Evolutionary conservation across 2,113 vertebrate genomes (phyloP), one percentile per base, ranked within the genome.

Genomic region (Semnopithecus entellus): DNA sequence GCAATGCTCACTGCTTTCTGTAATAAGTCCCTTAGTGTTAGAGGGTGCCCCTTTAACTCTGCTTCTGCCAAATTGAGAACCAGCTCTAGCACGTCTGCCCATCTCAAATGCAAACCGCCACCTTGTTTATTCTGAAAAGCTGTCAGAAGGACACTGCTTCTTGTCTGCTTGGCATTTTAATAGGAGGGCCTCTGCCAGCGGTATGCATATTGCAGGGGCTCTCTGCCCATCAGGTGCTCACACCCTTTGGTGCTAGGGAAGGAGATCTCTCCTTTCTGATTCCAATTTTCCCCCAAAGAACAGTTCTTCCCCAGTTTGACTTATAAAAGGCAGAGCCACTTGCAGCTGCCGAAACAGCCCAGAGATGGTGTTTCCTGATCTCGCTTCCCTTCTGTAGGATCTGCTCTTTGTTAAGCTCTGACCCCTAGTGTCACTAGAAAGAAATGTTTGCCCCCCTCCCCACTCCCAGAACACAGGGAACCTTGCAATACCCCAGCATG

Each of bases 11-110:
- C 78, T 48, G n/a, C 72, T 57, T 48, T 48, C 83, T 55, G 18
- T 76, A 68, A 38, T 35, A 45, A 80, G 83, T 64, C 72, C 86
- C 82, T 73, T 27, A 0, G 68, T 48, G 59, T 40, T 35, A 43
- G 43, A 30, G 0, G 13, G 52, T 9, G 6, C 64, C 32, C 43
- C 59, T 66, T 75, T 30, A n/a, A 80, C 90, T 57, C 64, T 11
- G 45, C 8, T 30, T 52, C 75, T 87, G 59, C 43, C 25, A 48
- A 10, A 50, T 0, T 14, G 32, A 30, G 14, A 32, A 20, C 64
- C 52, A 2, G 6, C 30, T 2, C 64, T 4, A 11, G 40, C 18
- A 17, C 1, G 30, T 3, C 38, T 57, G 16, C 8, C 10, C 10
- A 8, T 50, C 38, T 68, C 80, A 6, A 11, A 4, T 23, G 25